These are phyloP conservation scores for Caenorhabditis brenneri DNA, from an alignment of 1,140 invertebrate species.

Conservation along the genomic window DNA sequence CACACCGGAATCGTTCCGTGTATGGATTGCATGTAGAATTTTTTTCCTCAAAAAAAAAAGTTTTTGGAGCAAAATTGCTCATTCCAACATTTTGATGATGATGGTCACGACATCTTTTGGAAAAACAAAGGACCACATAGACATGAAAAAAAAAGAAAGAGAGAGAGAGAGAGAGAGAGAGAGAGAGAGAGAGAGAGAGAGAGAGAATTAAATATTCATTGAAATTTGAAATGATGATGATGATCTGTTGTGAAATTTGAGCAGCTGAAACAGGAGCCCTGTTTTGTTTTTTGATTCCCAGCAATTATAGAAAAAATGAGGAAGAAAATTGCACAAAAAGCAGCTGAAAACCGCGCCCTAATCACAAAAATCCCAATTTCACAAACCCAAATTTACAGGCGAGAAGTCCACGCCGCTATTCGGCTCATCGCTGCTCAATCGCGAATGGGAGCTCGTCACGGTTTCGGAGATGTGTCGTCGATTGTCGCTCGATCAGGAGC, in stretches of 20 bases:
- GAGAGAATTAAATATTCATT: slow-evolving; percentile 9
- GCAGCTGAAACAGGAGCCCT: not conserved
- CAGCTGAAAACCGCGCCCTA: not conserved
- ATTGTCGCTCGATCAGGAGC: slow-evolving; percentile 64
- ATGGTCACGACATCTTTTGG: not conserved
- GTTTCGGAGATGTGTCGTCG: slow-evolving; percentile 72
- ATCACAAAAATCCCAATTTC: too few relatives aligned
- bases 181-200: not conserved
- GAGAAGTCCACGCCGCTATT: slow-evolving; percentile 52
- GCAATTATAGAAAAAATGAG: not conserved
- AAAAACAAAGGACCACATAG: not conserved
- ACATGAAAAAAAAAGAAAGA: not conserved
- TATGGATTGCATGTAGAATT: not conserved
- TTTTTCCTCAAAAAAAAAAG: not conserved
- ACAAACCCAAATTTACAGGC: too few relatives aligned
- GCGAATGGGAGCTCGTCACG: slow-evolving; percentile 73
- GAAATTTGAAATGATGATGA: not conserved
- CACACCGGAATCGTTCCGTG: slow-evolving; percentile 25
- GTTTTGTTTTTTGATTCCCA: not conserved
- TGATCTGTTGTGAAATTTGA: not conserved
- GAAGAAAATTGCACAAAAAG: not conserved
- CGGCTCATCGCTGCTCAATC: slow-evolving; percentile 57
- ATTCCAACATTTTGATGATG: not conserved
- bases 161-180: not conserved
- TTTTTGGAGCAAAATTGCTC: not conserved